Evolutionary conservation across 2,888 invertebrate species (phyloP).

Genomic region (Chrysina gloriosa): DNA sequence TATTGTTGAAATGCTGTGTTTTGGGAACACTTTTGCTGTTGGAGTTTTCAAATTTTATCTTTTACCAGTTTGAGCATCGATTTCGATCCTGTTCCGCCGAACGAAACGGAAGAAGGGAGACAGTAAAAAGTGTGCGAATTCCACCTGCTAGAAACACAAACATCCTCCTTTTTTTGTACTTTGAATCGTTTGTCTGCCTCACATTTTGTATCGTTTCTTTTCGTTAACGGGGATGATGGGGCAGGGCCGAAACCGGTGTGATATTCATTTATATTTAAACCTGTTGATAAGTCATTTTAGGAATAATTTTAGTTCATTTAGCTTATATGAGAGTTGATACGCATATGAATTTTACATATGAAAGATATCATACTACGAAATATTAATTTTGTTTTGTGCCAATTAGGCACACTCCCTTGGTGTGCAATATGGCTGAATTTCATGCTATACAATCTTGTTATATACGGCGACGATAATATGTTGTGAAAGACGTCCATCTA

Average conservation of each 20-base stretch:
- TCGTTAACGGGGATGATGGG: neutral
- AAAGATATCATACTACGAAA: conserved; percentile 43
- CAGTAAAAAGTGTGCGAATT: neutral
- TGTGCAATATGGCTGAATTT: conserved; percentile 33
- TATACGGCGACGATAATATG: too few relatives aligned
- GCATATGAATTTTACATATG: conserved; percentile 48
- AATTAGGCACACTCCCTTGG: conserved; percentile 37
- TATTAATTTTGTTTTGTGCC: conserved; percentile 40
- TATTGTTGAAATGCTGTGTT: conserved; percentile 57
- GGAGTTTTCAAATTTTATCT: conserved; percentile 63
- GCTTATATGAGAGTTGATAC: conserved; percentile 44
- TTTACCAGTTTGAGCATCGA: conserved; percentile 26
- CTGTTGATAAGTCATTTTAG: conserved; percentile 37
- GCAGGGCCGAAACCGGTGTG: conserved; percentile 5
- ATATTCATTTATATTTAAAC: conserved; percentile 33
- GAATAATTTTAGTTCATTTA: conserved; percentile 38
- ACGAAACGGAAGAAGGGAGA: conserved; percentile 1
- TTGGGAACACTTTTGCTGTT: conserved; percentile 61
- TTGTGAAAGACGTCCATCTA: too few relatives aligned
- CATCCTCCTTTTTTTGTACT: conserved; percentile 1
- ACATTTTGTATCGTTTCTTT: conserved; percentile 22
- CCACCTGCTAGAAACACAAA: neutral
- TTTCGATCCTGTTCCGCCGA: conserved; percentile 19
- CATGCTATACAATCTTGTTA: conserved; percentile 35
- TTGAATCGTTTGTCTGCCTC: conserved; percentile 24